These are phyloP conservation scores for Epirrita christyi DNA, from an alignment of 2,888 invertebrate species.

Conservation along the genomic window DNA sequence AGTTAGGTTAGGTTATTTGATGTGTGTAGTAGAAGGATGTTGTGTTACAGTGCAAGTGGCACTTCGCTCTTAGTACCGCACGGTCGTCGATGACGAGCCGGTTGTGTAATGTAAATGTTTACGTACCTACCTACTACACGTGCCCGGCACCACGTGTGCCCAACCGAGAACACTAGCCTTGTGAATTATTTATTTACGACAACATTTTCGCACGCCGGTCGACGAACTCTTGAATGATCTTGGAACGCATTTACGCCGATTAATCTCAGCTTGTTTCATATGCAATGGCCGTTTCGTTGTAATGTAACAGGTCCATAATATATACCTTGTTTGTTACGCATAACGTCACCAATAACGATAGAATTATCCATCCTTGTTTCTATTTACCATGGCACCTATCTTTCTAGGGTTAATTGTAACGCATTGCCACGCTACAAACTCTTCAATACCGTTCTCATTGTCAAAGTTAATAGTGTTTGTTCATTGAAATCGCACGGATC, in stretches of 20 bases:
- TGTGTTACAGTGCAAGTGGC: conserved; percentile 56
- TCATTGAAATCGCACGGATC: too few relatives aligned
- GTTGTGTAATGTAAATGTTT: conserved; percentile 84
- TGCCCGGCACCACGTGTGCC: conserved; percentile 78
- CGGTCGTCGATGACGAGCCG: conserved; percentile 79
- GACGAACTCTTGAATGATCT: conserved; percentile 80
- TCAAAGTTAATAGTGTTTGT: too few relatives aligned
- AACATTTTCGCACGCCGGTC: conserved; percentile 85
- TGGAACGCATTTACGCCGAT: conserved; percentile 80
- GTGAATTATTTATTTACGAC: conserved; percentile 85
- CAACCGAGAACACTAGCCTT: conserved; percentile 83
- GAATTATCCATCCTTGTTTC: neutral
- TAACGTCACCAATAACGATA: neutral
- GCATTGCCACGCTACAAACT: neutral
- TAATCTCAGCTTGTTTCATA: conserved; percentile 67
- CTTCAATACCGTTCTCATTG: too few relatives aligned
- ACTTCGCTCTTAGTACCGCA: conserved; percentile 76
- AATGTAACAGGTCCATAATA: conserved; percentile 10
- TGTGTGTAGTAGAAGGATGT: conserved; percentile 33
- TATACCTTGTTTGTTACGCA: conserved; percentile 3
- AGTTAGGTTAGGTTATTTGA: too few relatives aligned
- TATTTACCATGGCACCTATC: neutral
- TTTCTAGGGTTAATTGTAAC: neutral
- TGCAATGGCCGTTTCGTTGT: conserved; percentile 32
- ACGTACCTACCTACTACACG: conserved; percentile 82